Evolutionary conservation across 1,140 invertebrate species (phyloP), one percentile per base, ranked within the genome.

Genomic region (Lerema accius): DNA sequence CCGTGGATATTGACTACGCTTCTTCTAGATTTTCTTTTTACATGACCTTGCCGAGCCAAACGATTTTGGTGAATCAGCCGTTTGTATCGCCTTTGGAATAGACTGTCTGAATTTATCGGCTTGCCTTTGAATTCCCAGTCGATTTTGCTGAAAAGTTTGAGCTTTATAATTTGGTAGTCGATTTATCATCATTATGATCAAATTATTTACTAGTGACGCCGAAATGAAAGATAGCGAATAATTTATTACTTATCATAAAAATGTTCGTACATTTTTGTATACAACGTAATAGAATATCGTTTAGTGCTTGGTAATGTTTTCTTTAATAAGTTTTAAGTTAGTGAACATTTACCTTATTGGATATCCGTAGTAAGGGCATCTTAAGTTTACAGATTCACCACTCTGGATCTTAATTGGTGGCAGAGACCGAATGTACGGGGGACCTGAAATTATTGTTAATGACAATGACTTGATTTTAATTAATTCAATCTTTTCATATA

Each of bases 281-380:
- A n/a, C n/a, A n/a, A n/a, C n/a, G n/a, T n/a, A n/a, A n/a, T n/a
- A n/a, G n/a, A n/a, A n/a, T n/a, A n/a, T n/a, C n/a, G n/a, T n/a
- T n/a, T n/a, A n/a, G n/a, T n/a, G n/a, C n/a, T n/a, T n/a, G n/a
- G 2, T 23, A 23, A 23, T 23, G 19, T 23, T 23, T 23, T 23
- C 5, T 3, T 5, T 3, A 23, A 23, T 3, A 23, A 3, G 19
- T 23, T 23, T 23, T 23, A 23, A 50, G 26, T 15, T n/a, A 37
- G 7, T 19, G 35, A 63, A 60, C 7, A 68, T 61, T 66, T 86
- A 92, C 91, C 90, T 91, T 66, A 98, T 94, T 7, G 97, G 97
- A 91, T 96, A 97, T 35, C 97, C 97, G 15, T 96, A 95, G 63
- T 96, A 97, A 59, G 96, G 96, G 90, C 97, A 98, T 56, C 94